A percentile compares a stretch with the other conserved stretches of the same genome.
phyloP scores from a whole-genome alignment of 2,888 invertebrate species.

The Nezara viridula region DNA sequence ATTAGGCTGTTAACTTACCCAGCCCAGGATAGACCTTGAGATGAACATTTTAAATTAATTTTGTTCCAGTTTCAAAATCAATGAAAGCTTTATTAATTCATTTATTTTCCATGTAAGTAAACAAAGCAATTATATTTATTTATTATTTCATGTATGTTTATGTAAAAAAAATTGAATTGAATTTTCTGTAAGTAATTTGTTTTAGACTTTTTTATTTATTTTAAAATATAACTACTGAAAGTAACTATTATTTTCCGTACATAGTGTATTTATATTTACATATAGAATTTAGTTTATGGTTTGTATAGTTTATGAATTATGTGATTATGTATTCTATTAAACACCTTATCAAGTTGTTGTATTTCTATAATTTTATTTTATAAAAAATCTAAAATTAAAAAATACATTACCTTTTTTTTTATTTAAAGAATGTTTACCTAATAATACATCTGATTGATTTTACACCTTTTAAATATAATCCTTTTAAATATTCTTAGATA shows the following conservation, averaged over 20 bases:
- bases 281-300: background rate
- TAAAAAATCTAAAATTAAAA: background rate
- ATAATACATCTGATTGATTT: background rate
- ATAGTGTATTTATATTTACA: background rate
- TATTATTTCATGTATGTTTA: background rate
- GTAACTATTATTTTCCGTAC: background rate
- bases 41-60: constrained; percentile 10
- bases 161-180: background rate
- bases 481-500: background rate
- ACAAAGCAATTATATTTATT: background rate
- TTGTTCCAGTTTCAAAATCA: background rate
- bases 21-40: background rate
- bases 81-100: background rate
- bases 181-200: background rate
- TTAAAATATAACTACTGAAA: background rate
- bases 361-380: background rate
- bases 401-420: background rate
- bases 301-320: constrained; percentile 6
- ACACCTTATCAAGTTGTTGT: background rate
- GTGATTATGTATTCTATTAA: constrained; percentile 3
- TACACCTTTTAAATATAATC: background rate
- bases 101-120: constrained; percentile 15
- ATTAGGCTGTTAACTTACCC: background rate
- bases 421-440: background rate
- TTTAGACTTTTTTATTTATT: background rate